Conservation (phyloP, 1,140 invertebrate species). For the Dinoponera quadriceps region DNA sequence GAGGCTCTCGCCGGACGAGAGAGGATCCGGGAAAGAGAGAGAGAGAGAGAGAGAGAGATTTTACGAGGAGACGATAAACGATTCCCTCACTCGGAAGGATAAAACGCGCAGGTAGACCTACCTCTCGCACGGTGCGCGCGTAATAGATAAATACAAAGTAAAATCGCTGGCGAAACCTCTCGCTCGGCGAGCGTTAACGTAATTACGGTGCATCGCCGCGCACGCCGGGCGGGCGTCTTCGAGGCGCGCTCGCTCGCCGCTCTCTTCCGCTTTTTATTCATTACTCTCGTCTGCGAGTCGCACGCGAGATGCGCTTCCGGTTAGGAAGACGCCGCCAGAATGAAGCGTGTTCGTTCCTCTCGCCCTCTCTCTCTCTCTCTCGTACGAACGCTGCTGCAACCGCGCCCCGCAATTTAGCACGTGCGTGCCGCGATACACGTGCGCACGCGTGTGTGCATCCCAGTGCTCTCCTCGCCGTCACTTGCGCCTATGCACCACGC, state of each 20-base stretch:
- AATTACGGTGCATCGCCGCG: constrained; percentile 1
- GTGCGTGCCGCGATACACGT: constrained; percentile 69
- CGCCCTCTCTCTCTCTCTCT: constrained; percentile 10
- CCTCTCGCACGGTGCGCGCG: neutral
- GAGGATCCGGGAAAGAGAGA: no score
- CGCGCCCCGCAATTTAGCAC: constrained; percentile 73
- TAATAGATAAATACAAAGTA: neutral
- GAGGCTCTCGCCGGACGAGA: neutral
- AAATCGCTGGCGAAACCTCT: neutral
- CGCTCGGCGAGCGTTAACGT: neutral
- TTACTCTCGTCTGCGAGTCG: constrained; percentile 1
- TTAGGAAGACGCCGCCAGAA: constrained; percentile 47
- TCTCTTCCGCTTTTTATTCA: constrained; percentile 21
- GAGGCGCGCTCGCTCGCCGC: neutral
- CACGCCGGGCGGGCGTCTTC: neutral
- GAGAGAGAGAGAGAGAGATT: no score
- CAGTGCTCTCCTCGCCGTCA: constrained; percentile 57
- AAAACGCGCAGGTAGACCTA: neutral
- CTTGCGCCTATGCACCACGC: constrained; percentile 50
- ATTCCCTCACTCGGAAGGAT: neutral
- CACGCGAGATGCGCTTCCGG: constrained; percentile 55
- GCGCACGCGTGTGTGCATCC: constrained; percentile 68
- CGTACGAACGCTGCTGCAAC: constrained; percentile 34
- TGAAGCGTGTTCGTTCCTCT: constrained; percentile 29
- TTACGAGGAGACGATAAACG: neutral